Conservation (phyloP, 2,113 vertebrate species). For the Pheucticus melanocephalus region DNA sequence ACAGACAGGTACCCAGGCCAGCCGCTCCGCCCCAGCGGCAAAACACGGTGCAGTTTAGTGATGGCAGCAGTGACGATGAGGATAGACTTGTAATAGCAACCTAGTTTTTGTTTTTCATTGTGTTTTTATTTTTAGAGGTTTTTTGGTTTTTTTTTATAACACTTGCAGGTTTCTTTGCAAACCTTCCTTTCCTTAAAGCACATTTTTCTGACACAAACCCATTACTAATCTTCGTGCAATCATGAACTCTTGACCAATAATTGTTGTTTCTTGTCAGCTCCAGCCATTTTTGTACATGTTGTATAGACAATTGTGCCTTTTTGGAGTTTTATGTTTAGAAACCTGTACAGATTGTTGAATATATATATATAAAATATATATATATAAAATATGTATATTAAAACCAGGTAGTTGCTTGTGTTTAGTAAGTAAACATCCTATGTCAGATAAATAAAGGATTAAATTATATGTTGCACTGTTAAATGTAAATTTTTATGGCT, state of each 20-base stretch:
- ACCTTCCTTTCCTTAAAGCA: slow-evolving; percentile 89
- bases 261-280: slow-evolving; percentile 86
- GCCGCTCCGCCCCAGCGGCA: slow-evolving; percentile 68
- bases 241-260: slow-evolving; percentile 93
- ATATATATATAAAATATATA: slow-evolving; percentile 75
- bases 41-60: slow-evolving; percentile 79
- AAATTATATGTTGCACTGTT: slow-evolving; percentile 96
- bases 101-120: slow-evolving; percentile 75
- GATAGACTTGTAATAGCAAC: slow-evolving; percentile 95
- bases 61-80: slow-evolving; percentile 93
- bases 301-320: slow-evolving; percentile 99
- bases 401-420: slow-evolving; percentile 89
- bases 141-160: slow-evolving; percentile 72
- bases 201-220: slow-evolving; percentile 92
- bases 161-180: slow-evolving; percentile 85
- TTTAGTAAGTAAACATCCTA: slow-evolving; percentile 84
- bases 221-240: slow-evolving; percentile 94
- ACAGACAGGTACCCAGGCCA: slow-evolving; percentile 49
- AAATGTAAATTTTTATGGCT: slow-evolving; percentile 96
- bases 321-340: slow-evolving; percentile 93
- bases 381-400: slow-evolving; percentile 84
- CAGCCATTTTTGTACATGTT: slow-evolving; percentile 98
- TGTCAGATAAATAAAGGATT: slow-evolving; percentile 84
- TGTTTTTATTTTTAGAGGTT: slow-evolving; percentile 47
- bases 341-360: slow-evolving; percentile 92